Base-by-base conservation (phyloP, 2,797 vertebrate species). In the Sphenodon punctatus region DNA sequence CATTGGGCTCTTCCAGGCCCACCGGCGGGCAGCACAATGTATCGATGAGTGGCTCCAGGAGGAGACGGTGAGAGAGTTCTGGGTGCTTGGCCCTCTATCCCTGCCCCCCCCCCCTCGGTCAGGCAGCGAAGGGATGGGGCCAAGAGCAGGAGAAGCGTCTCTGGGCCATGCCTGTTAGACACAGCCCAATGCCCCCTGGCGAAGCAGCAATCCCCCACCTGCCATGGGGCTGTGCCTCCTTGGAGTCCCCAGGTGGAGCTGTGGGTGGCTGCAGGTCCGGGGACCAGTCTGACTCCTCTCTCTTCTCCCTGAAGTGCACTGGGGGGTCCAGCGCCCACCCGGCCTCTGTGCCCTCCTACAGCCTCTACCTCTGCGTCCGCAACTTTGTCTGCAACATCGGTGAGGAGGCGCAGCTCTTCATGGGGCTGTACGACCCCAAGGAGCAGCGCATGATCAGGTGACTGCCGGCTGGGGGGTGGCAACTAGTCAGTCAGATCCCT, bases 331-430 rank as follows among this genome's bases (percentile, higher is more conserved):
- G 70, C 5, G 1, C 36, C 41, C 87, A 22, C 4, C 79, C 56
- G 51, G 63, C 78, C 0, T 56, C 85, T 2, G 87, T 76, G 0
- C 76, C 89, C 48, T 88, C 88, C 1, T 90, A 92, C 86, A 89
- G 59, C 78, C 91, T 94, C 46, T 94, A 85, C 69, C 86, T 94
- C 16, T 88, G 90, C 1, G 90, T 94, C 32, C 92, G 78, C 32
- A 93, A 94, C 74, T 94, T 94, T 0, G 91, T 94, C 48, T 94
- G 93, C 70, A 88, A 90, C 85, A 90, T 94, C 3, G 93, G 93
- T 1, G 93, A 94, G 82, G 93, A 93, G 88, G 88, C 92, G 1
- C 92, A 94, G 83, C 92, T 94, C 39, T 69, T 93, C 76, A 91
- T 93, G 86, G 90, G 91, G 0, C 90, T 94, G 3, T 94, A 94